Evolutionary conservation across 2,797 vertebrate genomes (phyloP).

Genomic region (Rhincodon typus): DNA sequence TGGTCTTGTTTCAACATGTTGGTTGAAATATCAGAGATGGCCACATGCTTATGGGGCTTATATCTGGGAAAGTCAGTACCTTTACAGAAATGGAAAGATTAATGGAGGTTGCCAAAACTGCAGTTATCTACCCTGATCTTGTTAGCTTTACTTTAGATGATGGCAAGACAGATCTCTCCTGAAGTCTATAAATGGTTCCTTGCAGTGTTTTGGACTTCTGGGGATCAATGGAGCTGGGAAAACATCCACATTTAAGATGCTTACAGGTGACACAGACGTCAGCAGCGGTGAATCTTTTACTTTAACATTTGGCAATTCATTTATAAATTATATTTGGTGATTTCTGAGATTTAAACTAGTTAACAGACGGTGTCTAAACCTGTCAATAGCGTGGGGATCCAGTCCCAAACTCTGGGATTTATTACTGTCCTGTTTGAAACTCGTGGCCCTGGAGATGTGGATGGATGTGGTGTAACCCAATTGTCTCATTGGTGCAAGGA

Average conservation of each 20-base stretch:
- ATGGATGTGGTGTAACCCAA: not conserved
- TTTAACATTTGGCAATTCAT: too few relatives aligned
- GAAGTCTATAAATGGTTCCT: not conserved
- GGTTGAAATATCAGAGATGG: not conserved
- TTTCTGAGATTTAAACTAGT: conserved; percentile 1
- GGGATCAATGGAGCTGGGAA: conserved; percentile 70
- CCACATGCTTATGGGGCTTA: not conserved
- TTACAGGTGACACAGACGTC: conserved; percentile 66
- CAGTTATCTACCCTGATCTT: not conserved
- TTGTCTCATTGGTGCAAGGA: not conserved
- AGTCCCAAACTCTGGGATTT: not conserved
- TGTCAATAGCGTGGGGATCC: not conserved
- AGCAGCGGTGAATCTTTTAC: conserved; percentile 62
- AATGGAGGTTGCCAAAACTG: not conserved
- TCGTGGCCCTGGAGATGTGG: not conserved
- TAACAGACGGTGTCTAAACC: not conserved
- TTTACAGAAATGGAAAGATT: not conserved
- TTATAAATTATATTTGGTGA: not conserved
- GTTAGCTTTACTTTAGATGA: not conserved
- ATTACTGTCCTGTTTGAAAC: not conserved
- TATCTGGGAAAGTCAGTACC: not conserved
- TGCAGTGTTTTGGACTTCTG: conserved; percentile 56
- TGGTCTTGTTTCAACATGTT: not conserved
- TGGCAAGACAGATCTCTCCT: not conserved
- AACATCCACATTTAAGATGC: conserved; percentile 70